phyloP scores from a whole-genome alignment of 92 coral and sea anemone species.

The Nematostella vectensis region DNA sequence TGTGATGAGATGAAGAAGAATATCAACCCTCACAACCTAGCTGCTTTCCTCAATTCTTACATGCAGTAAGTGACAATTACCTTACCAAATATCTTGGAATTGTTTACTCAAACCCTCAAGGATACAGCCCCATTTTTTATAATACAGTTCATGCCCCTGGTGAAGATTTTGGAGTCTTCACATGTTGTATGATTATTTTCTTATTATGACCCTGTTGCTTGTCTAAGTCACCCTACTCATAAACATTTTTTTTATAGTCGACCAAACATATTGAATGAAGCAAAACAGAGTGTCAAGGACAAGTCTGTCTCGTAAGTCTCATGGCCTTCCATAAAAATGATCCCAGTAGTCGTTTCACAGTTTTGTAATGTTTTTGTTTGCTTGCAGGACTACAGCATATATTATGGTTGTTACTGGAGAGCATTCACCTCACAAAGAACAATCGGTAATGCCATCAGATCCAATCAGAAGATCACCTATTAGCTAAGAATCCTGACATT shows the following conservation, averaged over 20 bases:
- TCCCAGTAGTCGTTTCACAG: too few species aligned
- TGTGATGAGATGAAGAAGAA: constrained; percentile 66
- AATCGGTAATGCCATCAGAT: constrained; percentile 63
- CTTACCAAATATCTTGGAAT: not conserved
- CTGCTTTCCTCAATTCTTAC: constrained; percentile 79
- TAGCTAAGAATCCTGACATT: too few species aligned
- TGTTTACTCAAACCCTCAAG: not conserved
- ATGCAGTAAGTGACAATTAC: constrained; percentile 48
- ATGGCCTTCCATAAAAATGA: too few species aligned
- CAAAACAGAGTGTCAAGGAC: constrained; percentile 38
- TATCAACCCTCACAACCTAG: constrained; percentile 90
- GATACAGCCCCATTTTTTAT: not conserved
- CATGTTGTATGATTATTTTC: not conserved
- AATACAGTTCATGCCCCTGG: not conserved
- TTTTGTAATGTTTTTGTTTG: not conserved
- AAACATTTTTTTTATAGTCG: constrained; percentile 44
- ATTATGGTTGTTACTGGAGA: constrained; percentile 96
- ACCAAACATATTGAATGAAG: constrained; percentile 66
- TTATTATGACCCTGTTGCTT: not conserved
- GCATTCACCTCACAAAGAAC: constrained; percentile 78
- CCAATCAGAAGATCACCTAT: not conserved
- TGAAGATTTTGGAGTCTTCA: not conserved
- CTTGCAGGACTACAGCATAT: constrained; percentile 41
- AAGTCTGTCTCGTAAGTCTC: constrained; percentile 32
- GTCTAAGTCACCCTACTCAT: too few species aligned